These are phyloP conservation scores for Potamarius usumacintae DNA, from an alignment of 2,113 vertebrate genomes.

Conservation along the genomic window DNA sequence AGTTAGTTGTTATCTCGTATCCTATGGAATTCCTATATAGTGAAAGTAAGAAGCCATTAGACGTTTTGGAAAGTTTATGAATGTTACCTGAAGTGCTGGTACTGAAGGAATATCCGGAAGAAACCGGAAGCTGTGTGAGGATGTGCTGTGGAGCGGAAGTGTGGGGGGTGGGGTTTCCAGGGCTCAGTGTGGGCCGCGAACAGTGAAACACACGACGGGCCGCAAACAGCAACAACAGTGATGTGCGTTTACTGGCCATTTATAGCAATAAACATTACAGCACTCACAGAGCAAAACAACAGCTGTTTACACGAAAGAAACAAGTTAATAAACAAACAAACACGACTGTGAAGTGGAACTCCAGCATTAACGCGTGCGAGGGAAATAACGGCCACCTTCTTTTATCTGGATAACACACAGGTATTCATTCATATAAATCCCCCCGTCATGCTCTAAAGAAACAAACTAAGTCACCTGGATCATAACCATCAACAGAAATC, in stretches of 20 bases:
- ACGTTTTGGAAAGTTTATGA: not conserved
- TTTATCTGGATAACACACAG: too few relatives aligned
- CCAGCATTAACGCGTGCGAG: not conserved
- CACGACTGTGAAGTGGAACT: not conserved
- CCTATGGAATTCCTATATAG: not conserved
- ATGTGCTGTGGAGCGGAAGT: not conserved
- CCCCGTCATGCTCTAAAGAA: not conserved
- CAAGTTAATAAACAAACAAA: not conserved
- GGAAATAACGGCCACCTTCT: not conserved
- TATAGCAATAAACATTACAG: not conserved
- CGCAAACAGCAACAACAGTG: not conserved
- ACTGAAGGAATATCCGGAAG: slow-evolving; percentile 3
- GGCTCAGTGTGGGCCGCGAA: too few relatives aligned
- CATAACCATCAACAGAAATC: too few relatives aligned
- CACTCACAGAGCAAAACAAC: not conserved
- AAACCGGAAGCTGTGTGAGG: not conserved
- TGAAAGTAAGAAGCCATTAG: not conserved
- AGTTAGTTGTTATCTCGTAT: not conserved
- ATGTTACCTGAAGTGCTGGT: slow-evolving; percentile 36
- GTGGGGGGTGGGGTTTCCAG: not conserved
- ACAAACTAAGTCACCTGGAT: not conserved
- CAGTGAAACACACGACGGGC: not conserved
- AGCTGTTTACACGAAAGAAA: not conserved
- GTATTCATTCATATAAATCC: not conserved
- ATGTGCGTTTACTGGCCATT: slow-evolving; percentile 19